Evolutionary conservation across 1,140 invertebrate genomes (phyloP), one percentile per base, ranked within the genome.

Genomic region (Euura saliciscinereae): DNA sequence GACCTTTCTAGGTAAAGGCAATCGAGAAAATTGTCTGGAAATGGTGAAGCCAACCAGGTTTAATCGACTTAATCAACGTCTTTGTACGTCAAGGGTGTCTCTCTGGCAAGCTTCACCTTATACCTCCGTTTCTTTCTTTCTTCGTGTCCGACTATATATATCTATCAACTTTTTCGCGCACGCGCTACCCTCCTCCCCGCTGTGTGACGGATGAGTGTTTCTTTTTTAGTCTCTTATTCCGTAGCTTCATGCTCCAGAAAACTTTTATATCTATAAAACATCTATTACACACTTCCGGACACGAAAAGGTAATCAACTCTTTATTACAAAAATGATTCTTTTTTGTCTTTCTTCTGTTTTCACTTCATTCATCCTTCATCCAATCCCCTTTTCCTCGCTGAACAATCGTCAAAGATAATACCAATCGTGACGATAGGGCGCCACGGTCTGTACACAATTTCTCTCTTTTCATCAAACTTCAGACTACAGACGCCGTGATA

Each of bases 11-110:
- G 13, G 8, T 59, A 8, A 59, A n/a, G 51, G 51, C 51, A 59
- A 59, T 59, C 51, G 51, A 59, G 51, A 59, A 59, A 59, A 59
- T 59, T 59, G 51, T 59, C 51, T 59, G 51, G 51, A 59, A 59
- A 59, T 59, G 51, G 8, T 59, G 51, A 6, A 59, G 51, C 51
- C 51, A 59, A 59, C 3, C 51, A 59, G 28, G 28, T 59, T 59
- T 59, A 59, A 59, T 59, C 51, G 51, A 59, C 51, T 59, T 59
- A 59, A 59, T 59, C 51, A 59, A 59, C 51, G 51, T 59, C 51
- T 59, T 59, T 59, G 51, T 59, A 59, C 51, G 51, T 59, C 51
- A 59, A 59, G 51, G 51, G 51, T 59, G 51, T 59, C 51, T 59
- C 51, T 59, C 51, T n/a, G 51, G 13, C 3, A 59, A 59, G 51